Evolutionary conservation across 2,113 vertebrate species (phyloP).

Genomic region (Ramphastos sulfuratus): DNA sequence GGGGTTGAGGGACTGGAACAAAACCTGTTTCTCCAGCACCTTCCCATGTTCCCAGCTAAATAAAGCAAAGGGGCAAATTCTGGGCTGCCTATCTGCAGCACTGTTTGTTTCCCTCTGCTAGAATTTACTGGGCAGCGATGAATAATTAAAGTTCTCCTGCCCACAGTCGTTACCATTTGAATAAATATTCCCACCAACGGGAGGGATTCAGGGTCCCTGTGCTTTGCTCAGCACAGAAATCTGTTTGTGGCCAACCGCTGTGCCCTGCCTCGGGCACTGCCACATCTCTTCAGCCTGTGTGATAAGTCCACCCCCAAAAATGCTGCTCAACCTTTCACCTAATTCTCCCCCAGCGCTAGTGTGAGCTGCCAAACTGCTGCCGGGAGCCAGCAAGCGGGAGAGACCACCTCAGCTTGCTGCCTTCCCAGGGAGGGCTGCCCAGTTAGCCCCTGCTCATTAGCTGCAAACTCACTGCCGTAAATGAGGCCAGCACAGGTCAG

Average conservation of each 20-base stretch:
- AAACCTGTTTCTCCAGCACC: conserved; percentile 56
- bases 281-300: not conserved
- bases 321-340: not conserved
- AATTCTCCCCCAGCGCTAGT: not conserved
- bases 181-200: not conserved
- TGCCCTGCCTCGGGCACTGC: not conserved
- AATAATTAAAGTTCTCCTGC: conserved; percentile 64
- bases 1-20: conserved; percentile 52
- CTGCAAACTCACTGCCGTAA: rapidly evolving
- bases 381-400: not conserved
- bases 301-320: rapidly evolving
- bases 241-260: rapidly evolving
- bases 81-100: not conserved
- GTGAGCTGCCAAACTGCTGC: not conserved
- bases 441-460: not conserved
- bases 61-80: conserved; percentile 49
- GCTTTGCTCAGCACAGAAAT: not conserved
- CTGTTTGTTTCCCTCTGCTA: conserved; percentile 13
- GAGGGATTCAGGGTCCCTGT: not conserved
- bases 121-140: conserved; percentile 32
- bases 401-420: not conserved
- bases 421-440: not conserved
- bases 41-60: conserved; percentile 65
- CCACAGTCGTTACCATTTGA: conserved; percentile 23
- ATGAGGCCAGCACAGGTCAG: not conserved